Conservation (phyloP, 2,888 invertebrate genomes). For the Achlya flavicornis region DNA sequence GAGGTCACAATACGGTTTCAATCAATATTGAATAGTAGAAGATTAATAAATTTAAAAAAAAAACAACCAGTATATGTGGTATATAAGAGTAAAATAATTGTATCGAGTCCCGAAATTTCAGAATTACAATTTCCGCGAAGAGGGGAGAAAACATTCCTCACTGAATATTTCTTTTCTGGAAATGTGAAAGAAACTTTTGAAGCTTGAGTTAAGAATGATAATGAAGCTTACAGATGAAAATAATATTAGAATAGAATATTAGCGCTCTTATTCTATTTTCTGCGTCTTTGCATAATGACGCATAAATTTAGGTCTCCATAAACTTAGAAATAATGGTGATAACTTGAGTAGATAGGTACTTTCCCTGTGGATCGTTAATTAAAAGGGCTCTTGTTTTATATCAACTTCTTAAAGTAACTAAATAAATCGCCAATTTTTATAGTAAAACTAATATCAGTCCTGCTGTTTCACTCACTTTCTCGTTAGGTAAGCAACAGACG, state of each 20-base stretch:
- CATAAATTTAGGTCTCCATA: neutral
- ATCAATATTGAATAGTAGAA: no score
- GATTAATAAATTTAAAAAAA: no score
- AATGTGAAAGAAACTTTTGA: constrained; percentile 11
- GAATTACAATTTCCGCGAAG: constrained; percentile 10
- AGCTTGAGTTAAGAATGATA: constrained; percentile 14
- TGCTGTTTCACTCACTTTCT: no score
- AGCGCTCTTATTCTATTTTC: constrained; percentile 9
- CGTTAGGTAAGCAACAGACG: no score
- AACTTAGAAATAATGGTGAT: no score
- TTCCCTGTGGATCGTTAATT: no score
- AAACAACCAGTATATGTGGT: neutral
- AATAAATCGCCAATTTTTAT: no score
- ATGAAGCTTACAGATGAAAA: constrained; percentile 10
- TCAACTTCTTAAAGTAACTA: no score
- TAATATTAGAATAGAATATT: constrained; percentile 10
- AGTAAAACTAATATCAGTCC: no score
- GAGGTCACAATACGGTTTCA: no score
- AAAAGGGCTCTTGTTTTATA: no score
- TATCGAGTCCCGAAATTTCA: constrained; percentile 7
- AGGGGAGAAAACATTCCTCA: constrained; percentile 3
- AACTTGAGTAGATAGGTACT: no score
- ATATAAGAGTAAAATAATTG: constrained; percentile 7
- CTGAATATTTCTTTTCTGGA: constrained; percentile 6
- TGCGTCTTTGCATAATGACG: neutral